phyloP scores from a whole-genome alignment of 1,140 invertebrate species.

The Wasmannia auropunctata region DNA sequence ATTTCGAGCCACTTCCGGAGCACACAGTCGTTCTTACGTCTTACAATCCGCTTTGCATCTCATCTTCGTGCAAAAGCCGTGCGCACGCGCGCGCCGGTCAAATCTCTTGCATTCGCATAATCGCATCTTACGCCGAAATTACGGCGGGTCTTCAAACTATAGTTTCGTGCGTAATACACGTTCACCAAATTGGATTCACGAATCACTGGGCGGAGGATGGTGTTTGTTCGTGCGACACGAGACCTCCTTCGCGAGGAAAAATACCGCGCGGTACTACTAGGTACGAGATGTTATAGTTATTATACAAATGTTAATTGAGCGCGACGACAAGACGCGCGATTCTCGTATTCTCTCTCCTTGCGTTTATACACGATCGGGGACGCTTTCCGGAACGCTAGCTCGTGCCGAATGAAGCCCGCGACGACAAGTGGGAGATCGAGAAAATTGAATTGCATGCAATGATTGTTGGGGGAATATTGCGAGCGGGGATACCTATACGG shows the following conservation, averaged over 20 bases:
- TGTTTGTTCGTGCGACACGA: background rate
- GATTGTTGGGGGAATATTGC: background rate
- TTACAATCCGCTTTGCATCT: constrained; percentile 44
- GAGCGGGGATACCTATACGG: background rate
- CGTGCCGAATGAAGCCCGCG: background rate
- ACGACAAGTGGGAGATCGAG: background rate
- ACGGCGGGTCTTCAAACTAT: constrained; percentile 24
- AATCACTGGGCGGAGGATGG: background rate
- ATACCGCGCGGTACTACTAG: no score
- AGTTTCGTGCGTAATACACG: constrained; percentile 16
- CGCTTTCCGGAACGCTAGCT: background rate
- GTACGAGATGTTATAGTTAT: background rate
- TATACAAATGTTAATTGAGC: background rate
- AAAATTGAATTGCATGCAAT: constrained; percentile 27
- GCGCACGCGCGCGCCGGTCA: background rate
- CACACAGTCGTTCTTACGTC: background rate
- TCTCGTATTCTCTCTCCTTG: background rate
- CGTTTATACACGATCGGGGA: background rate
- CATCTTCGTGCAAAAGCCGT: constrained; percentile 23
- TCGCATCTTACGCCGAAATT: constrained; percentile 38
- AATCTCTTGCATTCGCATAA: constrained; percentile 23
- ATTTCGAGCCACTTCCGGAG: constrained; percentile 2
- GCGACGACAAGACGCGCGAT: background rate
- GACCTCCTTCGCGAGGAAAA: background rate
- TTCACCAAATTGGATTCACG: background rate